These are phyloP conservation scores for Nemurella pictetii DNA, from an alignment of 2,888 invertebrate genomes.

Conservation along the genomic window DNA sequence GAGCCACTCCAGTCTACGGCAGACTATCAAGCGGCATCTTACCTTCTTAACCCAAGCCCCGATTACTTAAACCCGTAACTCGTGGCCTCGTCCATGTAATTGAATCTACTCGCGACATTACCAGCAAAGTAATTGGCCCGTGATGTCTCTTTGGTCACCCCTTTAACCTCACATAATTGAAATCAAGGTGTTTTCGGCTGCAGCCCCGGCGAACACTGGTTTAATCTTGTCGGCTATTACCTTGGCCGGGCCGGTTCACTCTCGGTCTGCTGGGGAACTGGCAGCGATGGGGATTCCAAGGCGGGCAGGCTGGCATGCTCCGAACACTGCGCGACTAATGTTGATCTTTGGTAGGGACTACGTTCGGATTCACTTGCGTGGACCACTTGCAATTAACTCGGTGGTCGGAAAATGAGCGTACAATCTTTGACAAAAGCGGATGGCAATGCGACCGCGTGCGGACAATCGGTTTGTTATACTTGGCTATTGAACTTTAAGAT, in stretches of 20 bases:
- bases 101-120: not conserved
- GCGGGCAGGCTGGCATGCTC: not conserved
- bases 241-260: not conserved
- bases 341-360: constrained; percentile 13
- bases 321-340: too few species aligned
- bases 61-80: not conserved
- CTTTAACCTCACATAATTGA: not conserved
- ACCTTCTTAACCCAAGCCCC: not conserved
- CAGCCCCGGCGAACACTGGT: not conserved
- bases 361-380: not conserved
- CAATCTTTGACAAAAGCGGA: not conserved
- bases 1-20: too few species aligned
- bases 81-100: not conserved
- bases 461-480: not conserved
- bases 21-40: not conserved
- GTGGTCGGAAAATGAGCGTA: constrained; percentile 7
- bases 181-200: not conserved
- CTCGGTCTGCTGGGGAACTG: not conserved
- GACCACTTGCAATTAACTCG: constrained; percentile 19
- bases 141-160: not conserved
- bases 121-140: not conserved
- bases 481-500: too few species aligned
- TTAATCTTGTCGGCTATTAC: not conserved
- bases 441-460: not conserved
- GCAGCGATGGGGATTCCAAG: not conserved